Base-by-base conservation (phyloP, 1,140 invertebrate species). In the Zaprionus ornatus region DNA sequence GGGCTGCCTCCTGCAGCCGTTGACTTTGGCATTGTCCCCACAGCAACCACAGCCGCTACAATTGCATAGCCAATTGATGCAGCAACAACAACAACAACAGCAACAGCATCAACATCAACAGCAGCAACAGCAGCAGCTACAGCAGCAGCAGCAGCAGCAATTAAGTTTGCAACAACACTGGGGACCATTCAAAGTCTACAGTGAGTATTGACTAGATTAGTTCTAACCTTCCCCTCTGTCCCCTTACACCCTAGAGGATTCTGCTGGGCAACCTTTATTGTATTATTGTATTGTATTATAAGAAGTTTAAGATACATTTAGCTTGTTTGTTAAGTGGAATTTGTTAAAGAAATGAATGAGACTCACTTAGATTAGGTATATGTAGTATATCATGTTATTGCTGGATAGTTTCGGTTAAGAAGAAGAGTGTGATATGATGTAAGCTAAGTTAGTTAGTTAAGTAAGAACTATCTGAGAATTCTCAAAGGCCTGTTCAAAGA, bases 181-280 rank as follows among this genome's bases (percentile, higher is more conserved):
- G 85, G 92, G 92, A 79, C 92, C 92, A 67, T 93, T 95, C 91
- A 95, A 95, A 94, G 94, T 95, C 84, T 95, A 95, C 93, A 95
- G 95, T 95, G 92, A 95, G 94, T 95, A 87, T 81, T 83, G 83
- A 72, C 65, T 76, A 55, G 40, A 84, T 65, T 50, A 50, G 45
- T 74, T 61, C 56, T 65, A 68, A 63, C 23, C 25, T 45, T 29
- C 0, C 6, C 2, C 15, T 25, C 32, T 17, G 1, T n/a, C 15
- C 23, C 35, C n/a, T 25, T 13, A 6, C 6, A 3, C 0, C 19
- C 19, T 4, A 17, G 27, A 45, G 19, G 29, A 35, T 32, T 0
- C n/a, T 25, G 48, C 54, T 7, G 9, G 1, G 23, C 12, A 9
- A 42, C 45, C 15, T 15, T 15, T 40, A 7, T n/a, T 40, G 37